Evolutionary conservation across 2,888 invertebrate species (phyloP).

Genomic region (Apoderus coryli): DNA sequence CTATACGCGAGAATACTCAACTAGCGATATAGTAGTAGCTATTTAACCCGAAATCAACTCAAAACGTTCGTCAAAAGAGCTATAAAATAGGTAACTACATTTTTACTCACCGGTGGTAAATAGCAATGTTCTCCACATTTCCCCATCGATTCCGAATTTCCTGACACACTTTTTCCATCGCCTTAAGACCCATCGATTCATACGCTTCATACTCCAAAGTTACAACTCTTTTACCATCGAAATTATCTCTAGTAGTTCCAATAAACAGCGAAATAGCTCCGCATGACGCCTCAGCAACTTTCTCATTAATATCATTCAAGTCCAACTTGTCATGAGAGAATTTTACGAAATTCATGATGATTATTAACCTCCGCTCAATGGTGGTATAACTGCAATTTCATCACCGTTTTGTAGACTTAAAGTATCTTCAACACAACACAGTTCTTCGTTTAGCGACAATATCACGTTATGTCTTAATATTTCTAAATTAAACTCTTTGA

Average conservation of each 20-base stretch:
- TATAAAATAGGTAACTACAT: too few species aligned
- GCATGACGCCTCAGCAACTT: constrained; percentile 55
- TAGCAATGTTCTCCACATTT: constrained; percentile 62
- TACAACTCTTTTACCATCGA: constrained; percentile 72
- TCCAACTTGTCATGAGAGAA: constrained; percentile 51
- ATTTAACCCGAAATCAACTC: constrained; percentile 5
- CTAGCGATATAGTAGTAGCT: constrained; percentile 1
- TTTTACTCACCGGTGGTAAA: constrained; percentile 72
- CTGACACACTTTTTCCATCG: constrained; percentile 62
- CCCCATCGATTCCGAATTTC: constrained; percentile 61
- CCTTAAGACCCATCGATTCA: constrained; percentile 77
- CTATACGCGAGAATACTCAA: constrained; percentile 2
- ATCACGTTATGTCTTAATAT: constrained; percentile 56
- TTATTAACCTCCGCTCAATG: constrained; percentile 75
- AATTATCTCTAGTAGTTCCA: constrained; percentile 76
- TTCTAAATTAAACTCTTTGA: constrained; percentile 46
- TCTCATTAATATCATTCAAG: constrained; percentile 48
- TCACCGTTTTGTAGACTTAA: constrained; percentile 48
- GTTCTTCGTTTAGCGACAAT: constrained; percentile 73
- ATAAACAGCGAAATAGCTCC: constrained; percentile 84
- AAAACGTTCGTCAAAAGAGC: too few species aligned
- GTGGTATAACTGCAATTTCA: constrained; percentile 85
- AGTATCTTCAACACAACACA: constrained; percentile 41
- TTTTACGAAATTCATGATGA: constrained; percentile 52
- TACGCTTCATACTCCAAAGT: constrained; percentile 88